Evolutionary conservation across 2,797 vertebrate genomes (phyloP).

Genomic region (Nothura maculosa): DNA sequence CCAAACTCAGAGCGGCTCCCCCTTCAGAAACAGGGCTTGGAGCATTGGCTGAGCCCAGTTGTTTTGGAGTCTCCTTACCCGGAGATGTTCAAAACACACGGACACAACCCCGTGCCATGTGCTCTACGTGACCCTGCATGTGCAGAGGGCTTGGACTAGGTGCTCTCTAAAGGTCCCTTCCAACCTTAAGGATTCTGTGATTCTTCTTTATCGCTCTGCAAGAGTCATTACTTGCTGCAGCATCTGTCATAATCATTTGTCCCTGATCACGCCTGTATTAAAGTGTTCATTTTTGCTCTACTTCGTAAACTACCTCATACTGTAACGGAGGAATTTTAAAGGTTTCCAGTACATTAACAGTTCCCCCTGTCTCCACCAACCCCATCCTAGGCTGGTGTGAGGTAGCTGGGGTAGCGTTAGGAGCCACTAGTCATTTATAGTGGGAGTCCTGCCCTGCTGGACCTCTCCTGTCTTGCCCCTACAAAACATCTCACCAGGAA

Average conservation of each 20-base stretch:
- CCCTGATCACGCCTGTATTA: rapidly evolving
- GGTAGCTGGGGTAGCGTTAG: background rate
- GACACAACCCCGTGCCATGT: too few relatives aligned
- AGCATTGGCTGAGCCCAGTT: rapidly evolving
- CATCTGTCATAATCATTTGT: background rate
- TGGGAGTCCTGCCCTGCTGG: too few relatives aligned
- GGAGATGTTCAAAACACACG: too few relatives aligned
- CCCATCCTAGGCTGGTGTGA: background rate
- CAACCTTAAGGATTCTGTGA: too few relatives aligned
- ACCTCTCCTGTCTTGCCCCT: too few relatives aligned
- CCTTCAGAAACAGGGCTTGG: background rate
- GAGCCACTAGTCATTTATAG: background rate
- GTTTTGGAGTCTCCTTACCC: too few relatives aligned
- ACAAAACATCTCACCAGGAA: background rate
- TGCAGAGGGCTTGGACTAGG: too few relatives aligned
- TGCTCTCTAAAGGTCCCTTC: too few relatives aligned
- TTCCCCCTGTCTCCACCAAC: background rate
- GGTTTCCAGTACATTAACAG: background rate
- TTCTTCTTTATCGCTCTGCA: background rate
- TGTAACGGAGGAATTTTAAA: background rate
- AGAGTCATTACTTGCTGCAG: background rate
- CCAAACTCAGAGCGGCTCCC: background rate
- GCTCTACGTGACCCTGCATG: too few relatives aligned
- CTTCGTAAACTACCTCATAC: background rate
- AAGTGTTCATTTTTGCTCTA: background rate